These are phyloP conservation scores for Antechinus stuartii DNA, from an alignment of 2,113 vertebrate genomes.

Conservation along the genomic window DNA sequence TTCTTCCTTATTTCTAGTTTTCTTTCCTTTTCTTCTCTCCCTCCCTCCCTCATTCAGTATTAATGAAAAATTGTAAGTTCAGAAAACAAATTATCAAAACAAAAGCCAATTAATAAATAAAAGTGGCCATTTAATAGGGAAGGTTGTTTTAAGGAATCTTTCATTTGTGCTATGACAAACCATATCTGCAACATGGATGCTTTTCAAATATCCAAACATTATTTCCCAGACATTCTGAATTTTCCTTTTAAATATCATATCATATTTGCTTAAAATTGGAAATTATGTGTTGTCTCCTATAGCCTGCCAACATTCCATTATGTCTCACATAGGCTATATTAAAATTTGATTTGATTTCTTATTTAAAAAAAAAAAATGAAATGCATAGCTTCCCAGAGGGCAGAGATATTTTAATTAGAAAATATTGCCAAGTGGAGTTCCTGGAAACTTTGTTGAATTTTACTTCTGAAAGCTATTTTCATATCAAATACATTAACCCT, in stretches of 20 bases:
- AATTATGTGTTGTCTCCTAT: slow-evolving; percentile 3
- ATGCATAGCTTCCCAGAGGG: not conserved
- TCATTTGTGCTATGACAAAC: slow-evolving; percentile 8
- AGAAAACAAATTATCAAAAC: slow-evolving; percentile 6
- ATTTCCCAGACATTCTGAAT: not conserved
- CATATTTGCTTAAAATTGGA: slow-evolving; percentile 10
- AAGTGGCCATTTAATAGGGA: slow-evolving; percentile 47
- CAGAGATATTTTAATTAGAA: slow-evolving; percentile 33
- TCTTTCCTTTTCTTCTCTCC: not conserved
- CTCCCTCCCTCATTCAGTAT: not conserved
- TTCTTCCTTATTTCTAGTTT: not conserved
- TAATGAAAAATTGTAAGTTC: not conserved
- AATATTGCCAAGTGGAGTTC: slow-evolving; percentile 40
- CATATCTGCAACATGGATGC: slow-evolving; percentile 63
- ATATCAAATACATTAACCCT: slow-evolving; percentile 13
- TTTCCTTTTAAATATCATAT: not conserved
- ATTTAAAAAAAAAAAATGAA: slow-evolving; percentile 41
- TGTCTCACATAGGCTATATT: not conserved
- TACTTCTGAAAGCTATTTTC: slow-evolving; percentile 33
- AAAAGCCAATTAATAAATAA: slow-evolving; percentile 21
- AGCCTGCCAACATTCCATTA: slow-evolving; percentile 37
- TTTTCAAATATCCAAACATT: slow-evolving; percentile 44
- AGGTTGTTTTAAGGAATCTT: slow-evolving; percentile 36
- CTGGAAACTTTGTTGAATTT: slow-evolving; percentile 36
- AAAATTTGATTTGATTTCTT: slow-evolving; percentile 49